These are phyloP conservation scores for Schizopygopsis malacanthus DNA, from an alignment of 2,797 vertebrate genomes.

Conservation along the genomic window DNA sequence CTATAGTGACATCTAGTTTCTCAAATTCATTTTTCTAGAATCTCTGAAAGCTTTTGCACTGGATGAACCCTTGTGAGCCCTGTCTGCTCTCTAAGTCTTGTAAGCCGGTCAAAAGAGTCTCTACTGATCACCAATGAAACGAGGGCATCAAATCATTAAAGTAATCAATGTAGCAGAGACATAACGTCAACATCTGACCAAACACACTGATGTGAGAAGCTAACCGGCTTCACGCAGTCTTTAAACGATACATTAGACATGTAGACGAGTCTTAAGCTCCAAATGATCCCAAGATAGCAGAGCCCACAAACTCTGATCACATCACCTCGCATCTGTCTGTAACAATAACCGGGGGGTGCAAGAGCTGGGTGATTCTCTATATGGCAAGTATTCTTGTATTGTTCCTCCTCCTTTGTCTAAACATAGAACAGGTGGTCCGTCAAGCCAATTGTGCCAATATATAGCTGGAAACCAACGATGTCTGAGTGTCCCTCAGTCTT, in stretches of 20 bases:
- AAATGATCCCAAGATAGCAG: slow-evolving; percentile 59
- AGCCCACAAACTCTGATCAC: slow-evolving; percentile 46
- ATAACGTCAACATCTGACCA: slow-evolving; percentile 31
- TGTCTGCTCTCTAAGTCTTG: background rate
- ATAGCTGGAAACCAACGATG: slow-evolving; percentile 60
- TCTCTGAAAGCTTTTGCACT: background rate
- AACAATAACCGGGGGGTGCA: slow-evolving; percentile 51
- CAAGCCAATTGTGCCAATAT: slow-evolving; percentile 74
- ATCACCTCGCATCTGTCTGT: slow-evolving; percentile 59
- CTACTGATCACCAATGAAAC: slow-evolving; percentile 39
- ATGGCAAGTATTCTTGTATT: slow-evolving; percentile 65
- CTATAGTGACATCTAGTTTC: background rate
- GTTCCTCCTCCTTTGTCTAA: slow-evolving; percentile 81
- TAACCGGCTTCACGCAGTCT: slow-evolving; percentile 34
- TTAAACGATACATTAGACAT: slow-evolving; percentile 32
- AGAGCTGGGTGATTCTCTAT: slow-evolving; percentile 60
- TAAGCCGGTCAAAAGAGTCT: slow-evolving; percentile 38
- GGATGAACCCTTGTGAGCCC: background rate
- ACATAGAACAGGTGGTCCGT: slow-evolving; percentile 79
- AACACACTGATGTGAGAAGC: slow-evolving; percentile 38
- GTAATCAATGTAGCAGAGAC: slow-evolving; percentile 43
- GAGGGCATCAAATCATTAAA: slow-evolving; percentile 52
- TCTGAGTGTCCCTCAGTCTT: slow-evolving; percentile 68
- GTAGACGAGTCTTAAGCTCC: slow-evolving; percentile 9
- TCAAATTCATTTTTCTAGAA: background rate